Base-by-base conservation (phyloP, 2,113 vertebrate species). In the Oncorhynchus gorbuscha region DNA sequence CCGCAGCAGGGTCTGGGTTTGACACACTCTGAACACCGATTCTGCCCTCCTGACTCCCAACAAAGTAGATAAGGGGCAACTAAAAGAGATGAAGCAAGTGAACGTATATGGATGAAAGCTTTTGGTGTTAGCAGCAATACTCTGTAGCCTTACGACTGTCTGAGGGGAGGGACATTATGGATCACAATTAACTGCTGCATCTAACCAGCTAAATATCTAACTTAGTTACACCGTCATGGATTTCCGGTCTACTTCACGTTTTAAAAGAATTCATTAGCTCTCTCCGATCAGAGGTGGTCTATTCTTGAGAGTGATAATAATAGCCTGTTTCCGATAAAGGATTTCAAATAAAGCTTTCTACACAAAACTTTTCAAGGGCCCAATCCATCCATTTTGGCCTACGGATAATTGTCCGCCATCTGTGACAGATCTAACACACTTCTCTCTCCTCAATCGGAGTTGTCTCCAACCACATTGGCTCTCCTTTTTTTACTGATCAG, bases 401-500 rank as follows among this genome's bases (percentile, higher is more conserved):
- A 22, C 3, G 69, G 58, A 82, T 82, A 79, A 79, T 73, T 45
- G 77, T 24, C 30, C 26, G 24, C 77, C 74, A 79, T 83, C 77
- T 79, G 81, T 26, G 73, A 79, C 49, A 71, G 59, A 55, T 69
- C 76, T 74, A 69, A 69, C 67, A 39, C 30, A 35, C 72, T 32
- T 64, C 32, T 55, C 12, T 22, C n/a, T 32, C 32, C 51, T 76
- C 58, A 73, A 68, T 73, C 76, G 73, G 76, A 76, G 70, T 74
- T 72, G 70, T 18, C 67, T 30, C 18, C 62, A 58, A 55, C 51
- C 20, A 22, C 26, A 24, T 66, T 67, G 5, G 32, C 61, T 66
- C 14, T 61, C 51, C 20, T 51, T 66, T 67, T 64, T 64, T 67
- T 49, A 64, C 73, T 49, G 61, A 75, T 66, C 73, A 75, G 73